Base-by-base conservation (phyloP, 2,113 vertebrate genomes). In the Myodes glareolus region DNA sequence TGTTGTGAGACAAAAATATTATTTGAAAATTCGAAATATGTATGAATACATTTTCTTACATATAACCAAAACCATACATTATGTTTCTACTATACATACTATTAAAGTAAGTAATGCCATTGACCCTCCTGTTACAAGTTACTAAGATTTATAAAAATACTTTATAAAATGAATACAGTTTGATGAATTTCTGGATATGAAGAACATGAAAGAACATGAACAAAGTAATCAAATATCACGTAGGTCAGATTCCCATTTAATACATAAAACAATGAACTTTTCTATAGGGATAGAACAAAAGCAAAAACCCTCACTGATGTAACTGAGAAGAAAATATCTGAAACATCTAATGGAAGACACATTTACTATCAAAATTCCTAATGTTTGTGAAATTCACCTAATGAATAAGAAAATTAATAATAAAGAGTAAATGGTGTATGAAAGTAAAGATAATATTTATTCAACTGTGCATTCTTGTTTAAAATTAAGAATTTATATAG, bases 321-420 rank as follows among this genome's bases (percentile, higher is more conserved):
- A 61, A 85, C 7, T 14, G 14, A 63, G 12, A n/a, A 85, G 55
- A 65, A 65, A 85, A 45, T 36, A 45, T 45, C 13, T 85, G 61
- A 65, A 85, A 65, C 7, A 65, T 45, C 58, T 85, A 14, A 45
- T 7, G 4, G 13, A 2, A 65, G 42, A 21, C n/a, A 45, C 65
- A 45, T 16, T 84, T 65, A 14, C 31, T 14, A 65, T 42, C 14
- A 85, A 81, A 55, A 39, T 29, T 42, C 7, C 27, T 85, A 45
- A 85, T 8, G 13, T 45, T 42, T 85, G n/a, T 82, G 65, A 36
- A 76, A 87, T 94, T 90, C 23, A 63, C 33, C 16, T 86, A 85
- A 29, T 33, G 19, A 90, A 39, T 94, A 94, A 21, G 78, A 89
- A 78, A 94, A 95, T 92, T 58, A 47, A 92, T 67, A 89, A n/a